A percentile compares a stretch with the other conserved stretches of the same genome.
Evolutionary conservation across 2,888 invertebrate genomes (phyloP).

Genomic region (Drosophila tripunctata): DNA sequence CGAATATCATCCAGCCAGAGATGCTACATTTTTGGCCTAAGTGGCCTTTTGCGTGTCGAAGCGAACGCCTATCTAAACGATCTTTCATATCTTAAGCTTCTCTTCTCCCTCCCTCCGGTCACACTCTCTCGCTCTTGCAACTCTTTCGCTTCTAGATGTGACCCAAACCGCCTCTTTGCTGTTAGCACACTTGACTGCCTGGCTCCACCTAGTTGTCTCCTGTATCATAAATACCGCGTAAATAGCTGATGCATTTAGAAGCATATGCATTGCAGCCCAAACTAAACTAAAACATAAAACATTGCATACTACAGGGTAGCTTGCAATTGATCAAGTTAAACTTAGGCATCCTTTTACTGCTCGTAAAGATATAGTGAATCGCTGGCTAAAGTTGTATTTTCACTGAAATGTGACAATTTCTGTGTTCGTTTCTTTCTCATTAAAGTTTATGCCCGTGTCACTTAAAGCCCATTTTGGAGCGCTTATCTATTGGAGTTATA

Average conservation of each 20-base stretch:
- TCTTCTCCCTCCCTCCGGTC: background rate
- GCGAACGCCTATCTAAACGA: conserved; percentile 48
- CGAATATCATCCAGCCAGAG: conserved; percentile 30
- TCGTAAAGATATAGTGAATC: conserved; percentile 25
- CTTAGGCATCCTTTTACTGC: background rate
- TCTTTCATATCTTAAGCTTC: conserved; percentile 44
- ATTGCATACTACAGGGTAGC: conserved; percentile 9
- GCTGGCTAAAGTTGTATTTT: conserved; percentile 15
- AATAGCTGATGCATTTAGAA: background rate
- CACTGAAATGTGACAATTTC: conserved; percentile 69
- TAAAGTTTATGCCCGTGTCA: conserved; percentile 57
- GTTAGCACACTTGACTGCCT: conserved; percentile 47
- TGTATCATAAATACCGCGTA: conserved; percentile 13
- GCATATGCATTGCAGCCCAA: too few relatives aligned
- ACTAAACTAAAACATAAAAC: too few relatives aligned
- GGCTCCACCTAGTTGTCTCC: conserved; percentile 19
- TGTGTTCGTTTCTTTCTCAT: conserved; percentile 54
- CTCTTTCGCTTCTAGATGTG: conserved; percentile 28
- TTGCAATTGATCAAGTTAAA: background rate
- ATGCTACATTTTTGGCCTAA: conserved; percentile 77
- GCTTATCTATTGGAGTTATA: conserved; percentile 52
- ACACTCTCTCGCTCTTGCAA: background rate
- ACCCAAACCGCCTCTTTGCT: conserved; percentile 45
- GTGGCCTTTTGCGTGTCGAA: conserved; percentile 75
- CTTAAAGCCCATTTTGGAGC: conserved; percentile 56